Evolutionary conservation across 1,140 invertebrate species (phyloP), one percentile per base, ranked within the genome.

Genomic region (Pseudomyrmex cubaensis): DNA sequence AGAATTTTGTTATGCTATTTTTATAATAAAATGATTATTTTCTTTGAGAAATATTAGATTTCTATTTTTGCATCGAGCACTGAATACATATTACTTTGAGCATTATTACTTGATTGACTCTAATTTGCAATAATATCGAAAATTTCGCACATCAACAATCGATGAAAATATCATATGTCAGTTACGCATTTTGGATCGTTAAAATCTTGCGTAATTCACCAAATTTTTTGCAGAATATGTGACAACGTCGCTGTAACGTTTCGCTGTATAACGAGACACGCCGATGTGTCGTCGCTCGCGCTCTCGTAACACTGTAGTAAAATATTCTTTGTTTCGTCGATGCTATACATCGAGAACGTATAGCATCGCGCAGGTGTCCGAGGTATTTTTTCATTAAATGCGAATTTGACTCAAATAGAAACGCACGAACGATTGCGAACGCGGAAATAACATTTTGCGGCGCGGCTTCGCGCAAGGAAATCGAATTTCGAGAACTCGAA

Each of bases 301-400:
- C 22, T 80, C 66, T 80, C 66, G 66, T 57, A 80, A 61, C 59
- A 10, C 20, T 10, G 64, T 80, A 10, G 64, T 80, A 80, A 80
- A 80, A 56, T 72, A 80, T 70, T 70, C 56, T 70, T 59, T 80
- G 66, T 80, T 80, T 80, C 0, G 70, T 50, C 35, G 66, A n/a
- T 10, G 76, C 48, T 80, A 70, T 80, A 70, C 20, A 10, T 35
- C 50, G 20, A 44, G 46, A 13, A 80, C 20, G 72, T 61, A 80
- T 50, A 61, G 54, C 54, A 48, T 70, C n/a, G n/a, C 54, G 44
- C 52, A 72, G 44, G 56, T 54, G 66, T 59, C n/a, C 54, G 54
- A 48, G 22, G 66, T 80, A 80, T 80, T 80, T 80, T 80, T 80
- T 80, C 76, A 80, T 80, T 80, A 80, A 80, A 80, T 15, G 22